Conservation (phyloP, 2,888 invertebrate genomes). For the Bruchidius siliquastri region DNA sequence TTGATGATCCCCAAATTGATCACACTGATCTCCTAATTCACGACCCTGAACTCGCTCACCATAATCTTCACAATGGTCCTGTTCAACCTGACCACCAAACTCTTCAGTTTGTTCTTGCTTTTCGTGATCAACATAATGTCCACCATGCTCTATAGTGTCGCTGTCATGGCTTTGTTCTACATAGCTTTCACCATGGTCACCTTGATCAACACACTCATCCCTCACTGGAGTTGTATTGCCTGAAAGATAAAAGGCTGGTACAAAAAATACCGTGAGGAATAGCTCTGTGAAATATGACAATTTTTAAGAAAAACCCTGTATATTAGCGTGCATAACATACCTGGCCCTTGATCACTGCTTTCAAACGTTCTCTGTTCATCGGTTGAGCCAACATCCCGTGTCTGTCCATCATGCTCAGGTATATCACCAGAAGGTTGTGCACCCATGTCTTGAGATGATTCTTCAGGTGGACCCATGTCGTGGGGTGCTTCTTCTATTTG, state of each 20-base stretch:
- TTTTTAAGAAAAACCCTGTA: too few species aligned
- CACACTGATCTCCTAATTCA: neutral
- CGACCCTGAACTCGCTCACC: neutral
- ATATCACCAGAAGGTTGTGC: neutral
- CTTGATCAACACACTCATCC: conserved; percentile 6
- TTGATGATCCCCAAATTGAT: neutral
- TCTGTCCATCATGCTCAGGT: conserved; percentile 4
- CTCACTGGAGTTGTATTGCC: conserved; percentile 1
- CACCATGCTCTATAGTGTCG: conserved; percentile 5
- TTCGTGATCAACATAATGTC: conserved; percentile 5
- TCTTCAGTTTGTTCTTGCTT: conserved; percentile 1
- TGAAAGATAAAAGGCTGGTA: neutral
- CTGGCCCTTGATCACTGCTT: neutral
- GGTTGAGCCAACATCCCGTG: neutral
- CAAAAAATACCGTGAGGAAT: too few species aligned
- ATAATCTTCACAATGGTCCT: neutral
- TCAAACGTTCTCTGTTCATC: neutral
- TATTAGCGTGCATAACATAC: neutral
- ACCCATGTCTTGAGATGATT: neutral
- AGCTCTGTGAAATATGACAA: too few species aligned
- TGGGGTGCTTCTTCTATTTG: conserved; percentile 1
- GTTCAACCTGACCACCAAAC: neutral
- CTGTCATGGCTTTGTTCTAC: conserved; percentile 12
- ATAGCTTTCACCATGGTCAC: conserved; percentile 9
- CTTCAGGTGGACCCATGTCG: neutral